A percentile compares a stretch with the other conserved stretches of the same genome.
Conservation (phyloP, 2,797 vertebrate genomes). For the Florisuga fusca region DNA sequence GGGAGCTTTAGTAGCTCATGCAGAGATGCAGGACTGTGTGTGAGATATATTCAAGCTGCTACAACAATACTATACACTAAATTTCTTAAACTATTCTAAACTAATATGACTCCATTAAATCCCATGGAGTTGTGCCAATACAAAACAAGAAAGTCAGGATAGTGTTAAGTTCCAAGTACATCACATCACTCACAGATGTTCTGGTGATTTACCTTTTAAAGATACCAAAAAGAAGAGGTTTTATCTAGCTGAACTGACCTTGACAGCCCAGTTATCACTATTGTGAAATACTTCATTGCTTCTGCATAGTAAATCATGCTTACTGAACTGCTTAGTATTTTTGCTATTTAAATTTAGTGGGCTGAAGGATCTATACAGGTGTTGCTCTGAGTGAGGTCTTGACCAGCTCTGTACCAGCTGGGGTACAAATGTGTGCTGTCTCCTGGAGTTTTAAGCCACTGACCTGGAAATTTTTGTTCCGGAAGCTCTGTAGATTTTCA, state of each 20-base stretch:
- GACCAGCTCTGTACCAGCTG: rapidly evolving
- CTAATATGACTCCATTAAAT: rapidly evolving
- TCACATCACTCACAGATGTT: rapidly evolving
- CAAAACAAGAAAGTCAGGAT: neutral
- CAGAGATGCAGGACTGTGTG: neutral
- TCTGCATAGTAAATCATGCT: neutral
- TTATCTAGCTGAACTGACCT: neutral
- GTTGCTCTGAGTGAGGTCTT: neutral
- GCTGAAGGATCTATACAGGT: rapidly evolving
- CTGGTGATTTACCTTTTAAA: neutral
- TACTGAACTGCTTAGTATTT: neutral
- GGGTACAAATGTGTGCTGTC: neutral
- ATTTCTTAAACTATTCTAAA: neutral
- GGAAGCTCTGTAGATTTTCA: slow-evolving; percentile 37
- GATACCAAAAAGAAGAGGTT: neutral
- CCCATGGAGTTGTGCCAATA: neutral
- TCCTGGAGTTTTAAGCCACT: neutral
- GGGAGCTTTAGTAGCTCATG: neutral
- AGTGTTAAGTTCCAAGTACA: neutral
- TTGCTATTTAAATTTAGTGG: neutral
- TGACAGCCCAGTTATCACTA: neutral
- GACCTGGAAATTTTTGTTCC: slow-evolving; percentile 65
- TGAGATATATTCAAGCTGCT: neutral
- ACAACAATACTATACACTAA: neutral
- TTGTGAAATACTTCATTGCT: slow-evolving; percentile 22